Evolutionary conservation across 2,113 vertebrate species (phyloP).

Genomic region (Saguinus imperator): DNA sequence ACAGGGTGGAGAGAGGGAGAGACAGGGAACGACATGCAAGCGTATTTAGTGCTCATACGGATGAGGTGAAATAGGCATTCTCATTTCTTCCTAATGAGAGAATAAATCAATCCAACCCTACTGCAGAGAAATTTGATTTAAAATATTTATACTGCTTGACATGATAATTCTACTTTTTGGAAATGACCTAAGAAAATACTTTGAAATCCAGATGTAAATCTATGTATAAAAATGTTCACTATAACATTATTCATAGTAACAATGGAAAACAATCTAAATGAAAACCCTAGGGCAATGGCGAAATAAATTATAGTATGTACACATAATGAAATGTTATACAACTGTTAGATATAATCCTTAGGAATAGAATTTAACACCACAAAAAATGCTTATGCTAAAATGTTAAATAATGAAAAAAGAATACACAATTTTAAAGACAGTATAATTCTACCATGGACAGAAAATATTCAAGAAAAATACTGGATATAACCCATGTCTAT

Average conservation of each 20-base stretch:
- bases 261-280: background rate
- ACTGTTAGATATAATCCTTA: background rate
- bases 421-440: background rate
- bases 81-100: background rate
- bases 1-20: background rate
- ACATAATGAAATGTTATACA: background rate
- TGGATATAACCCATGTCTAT: background rate
- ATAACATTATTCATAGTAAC: background rate
- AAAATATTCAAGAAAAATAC: background rate
- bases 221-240: background rate
- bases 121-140: background rate
- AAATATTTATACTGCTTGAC: background rate
- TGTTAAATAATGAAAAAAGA: background rate
- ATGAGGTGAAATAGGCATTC: background rate
- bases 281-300: background rate
- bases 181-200: background rate
- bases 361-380: background rate
- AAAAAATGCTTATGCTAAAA: background rate
- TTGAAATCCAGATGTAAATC: conserved; percentile 18
- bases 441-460: background rate
- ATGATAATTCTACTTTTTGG: background rate
- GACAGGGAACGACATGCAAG: too few relatives aligned
- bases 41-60: background rate
- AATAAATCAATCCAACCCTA: background rate
- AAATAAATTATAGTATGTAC: background rate